phyloP scores from a whole-genome alignment of 37 sponge, comb jelly and placozoan species.

The Bolinopsis microptera region DNA sequence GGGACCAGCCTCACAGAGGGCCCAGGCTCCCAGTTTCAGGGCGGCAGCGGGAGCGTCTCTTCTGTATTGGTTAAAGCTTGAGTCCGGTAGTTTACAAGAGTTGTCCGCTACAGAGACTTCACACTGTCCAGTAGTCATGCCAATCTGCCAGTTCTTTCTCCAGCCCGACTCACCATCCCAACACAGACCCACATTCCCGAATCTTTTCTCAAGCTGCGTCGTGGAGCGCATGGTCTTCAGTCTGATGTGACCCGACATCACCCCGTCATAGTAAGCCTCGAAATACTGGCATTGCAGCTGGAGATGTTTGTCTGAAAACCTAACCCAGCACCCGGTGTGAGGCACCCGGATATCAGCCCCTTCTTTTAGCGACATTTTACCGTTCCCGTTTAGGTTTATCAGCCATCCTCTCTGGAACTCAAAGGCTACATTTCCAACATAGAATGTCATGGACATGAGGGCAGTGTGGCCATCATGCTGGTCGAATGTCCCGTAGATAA shows the following conservation, averaged over 20 bases:
- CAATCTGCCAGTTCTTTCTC: slow-evolving; percentile 44
- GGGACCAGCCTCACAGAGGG: not conserved
- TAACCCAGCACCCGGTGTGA: not conserved
- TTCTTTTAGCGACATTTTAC: not conserved
- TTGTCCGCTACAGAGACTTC: not conserved
- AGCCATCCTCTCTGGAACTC: slow-evolving; percentile 65
- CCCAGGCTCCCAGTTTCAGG: not conserved
- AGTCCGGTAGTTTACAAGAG: not conserved
- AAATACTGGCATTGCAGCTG: not conserved
- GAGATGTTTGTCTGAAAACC: not conserved
- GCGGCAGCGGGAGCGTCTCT: not conserved
- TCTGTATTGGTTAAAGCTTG: not conserved
- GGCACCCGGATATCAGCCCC: not conserved
- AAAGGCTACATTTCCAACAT: not conserved
- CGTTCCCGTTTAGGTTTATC: not conserved
- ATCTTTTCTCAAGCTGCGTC: not conserved
- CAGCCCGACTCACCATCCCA: slow-evolving; percentile 31
- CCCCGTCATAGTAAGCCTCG: slow-evolving; percentile 26
- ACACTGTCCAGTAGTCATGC: not conserved
- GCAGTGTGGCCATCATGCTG: not conserved
- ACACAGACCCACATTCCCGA: slow-evolving; percentile 15
- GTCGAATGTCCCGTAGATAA: slow-evolving; percentile 52
- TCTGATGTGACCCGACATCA: slow-evolving; percentile 25
- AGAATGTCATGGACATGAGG: slow-evolving; percentile 60
- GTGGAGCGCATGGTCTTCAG: not conserved